Conservation (phyloP, 2,113 vertebrate genomes). For the Anoplopoma fimbria region DNA sequence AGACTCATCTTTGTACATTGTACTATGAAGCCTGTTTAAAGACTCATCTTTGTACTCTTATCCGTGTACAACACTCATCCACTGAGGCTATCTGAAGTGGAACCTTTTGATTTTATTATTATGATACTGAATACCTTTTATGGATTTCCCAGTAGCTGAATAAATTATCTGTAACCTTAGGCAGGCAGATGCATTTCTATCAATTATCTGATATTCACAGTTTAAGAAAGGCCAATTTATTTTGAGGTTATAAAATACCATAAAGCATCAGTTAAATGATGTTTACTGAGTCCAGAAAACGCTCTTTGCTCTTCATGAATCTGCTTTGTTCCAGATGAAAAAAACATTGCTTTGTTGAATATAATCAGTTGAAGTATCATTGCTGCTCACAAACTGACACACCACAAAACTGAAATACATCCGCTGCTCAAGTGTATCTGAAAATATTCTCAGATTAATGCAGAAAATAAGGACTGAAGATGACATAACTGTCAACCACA, state of each 20-base stretch:
- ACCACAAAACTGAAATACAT: slow-evolving; percentile 19
- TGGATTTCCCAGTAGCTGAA: neutral
- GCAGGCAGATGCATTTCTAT: neutral
- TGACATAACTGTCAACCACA: neutral
- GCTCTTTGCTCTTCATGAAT: neutral
- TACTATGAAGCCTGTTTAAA: no score
- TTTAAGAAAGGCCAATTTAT: neutral
- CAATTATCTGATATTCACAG: neutral
- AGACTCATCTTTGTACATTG: no score
- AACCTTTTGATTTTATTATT: slow-evolving; percentile 13
- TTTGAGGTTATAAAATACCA: neutral
- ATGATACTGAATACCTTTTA: neutral
- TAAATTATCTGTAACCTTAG: neutral
- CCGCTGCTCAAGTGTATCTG: neutral
- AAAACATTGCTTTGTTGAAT: neutral
- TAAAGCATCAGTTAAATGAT: neutral
- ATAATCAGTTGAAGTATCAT: slow-evolving; percentile 1
- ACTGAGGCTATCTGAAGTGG: neutral
- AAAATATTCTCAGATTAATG: slow-evolving; percentile 25
- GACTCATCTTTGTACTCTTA: no score
- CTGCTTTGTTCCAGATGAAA: slow-evolving; percentile 7
- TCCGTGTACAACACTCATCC: neutral
- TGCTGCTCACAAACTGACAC: neutral
- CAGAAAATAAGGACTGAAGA: neutral
- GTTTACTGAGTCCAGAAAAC: slow-evolving; percentile 1